Conservation (phyloP, 2,113 vertebrate genomes). For the Canis aureus region DNA sequence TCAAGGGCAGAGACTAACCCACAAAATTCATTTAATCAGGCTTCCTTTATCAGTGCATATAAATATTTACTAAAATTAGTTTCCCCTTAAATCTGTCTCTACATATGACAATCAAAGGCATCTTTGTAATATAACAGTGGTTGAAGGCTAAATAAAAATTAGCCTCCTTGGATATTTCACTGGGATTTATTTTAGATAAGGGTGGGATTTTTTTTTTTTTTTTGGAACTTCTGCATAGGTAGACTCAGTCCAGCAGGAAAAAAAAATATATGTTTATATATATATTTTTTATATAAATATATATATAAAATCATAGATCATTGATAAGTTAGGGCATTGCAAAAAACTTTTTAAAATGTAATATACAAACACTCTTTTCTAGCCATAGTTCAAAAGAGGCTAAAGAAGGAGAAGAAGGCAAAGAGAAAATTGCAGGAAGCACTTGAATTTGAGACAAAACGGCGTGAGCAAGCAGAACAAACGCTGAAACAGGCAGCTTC, state of each 20-base stretch:
- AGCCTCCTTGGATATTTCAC: not conserved
- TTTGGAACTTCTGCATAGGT: not conserved
- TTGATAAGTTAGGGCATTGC: not conserved
- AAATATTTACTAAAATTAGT: constrained; percentile 63
- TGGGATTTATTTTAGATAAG: constrained; percentile 51
- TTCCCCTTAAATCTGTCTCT: constrained; percentile 55
- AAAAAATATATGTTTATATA: not conserved
- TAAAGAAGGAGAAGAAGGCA: constrained; percentile 99
- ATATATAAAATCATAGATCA: not conserved
- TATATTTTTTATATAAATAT: no score
- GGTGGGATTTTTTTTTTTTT: not conserved
- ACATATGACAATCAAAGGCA: constrained; percentile 12
- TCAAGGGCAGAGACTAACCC: constrained; percentile 20
- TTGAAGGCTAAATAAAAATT: constrained; percentile 39
- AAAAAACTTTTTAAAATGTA: not conserved
- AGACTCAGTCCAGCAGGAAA: not conserved
- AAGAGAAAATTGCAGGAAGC: constrained; percentile 99
- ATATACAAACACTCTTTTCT: constrained; percentile 4
- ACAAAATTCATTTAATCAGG: constrained; percentile 52
- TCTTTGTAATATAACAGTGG: not conserved
- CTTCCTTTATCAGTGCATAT: constrained; percentile 36
- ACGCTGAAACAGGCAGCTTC: constrained; percentile 97
- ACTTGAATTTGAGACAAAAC: constrained; percentile 98
- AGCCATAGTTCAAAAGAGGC: constrained; percentile 99
- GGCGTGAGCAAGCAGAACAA: constrained; percentile 97